Evolutionary conservation across 2,797 vertebrate species (phyloP).

Genomic region (Masticophis lateralis): DNA sequence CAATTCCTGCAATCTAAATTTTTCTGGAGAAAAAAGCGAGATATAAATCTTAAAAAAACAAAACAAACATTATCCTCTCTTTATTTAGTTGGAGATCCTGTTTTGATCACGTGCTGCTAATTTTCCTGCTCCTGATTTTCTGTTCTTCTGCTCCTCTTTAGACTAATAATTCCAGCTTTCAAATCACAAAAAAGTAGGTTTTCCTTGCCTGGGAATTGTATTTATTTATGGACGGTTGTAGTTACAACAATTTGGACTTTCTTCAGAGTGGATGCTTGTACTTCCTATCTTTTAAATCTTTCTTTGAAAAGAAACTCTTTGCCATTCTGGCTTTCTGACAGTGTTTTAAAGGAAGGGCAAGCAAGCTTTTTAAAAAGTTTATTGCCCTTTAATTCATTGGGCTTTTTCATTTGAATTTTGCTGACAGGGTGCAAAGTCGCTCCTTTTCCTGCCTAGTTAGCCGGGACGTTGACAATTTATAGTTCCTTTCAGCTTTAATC

Average conservation of each 20-base stretch:
- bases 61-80: too few relatives aligned
- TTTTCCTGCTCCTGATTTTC: too few relatives aligned
- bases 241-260: constrained; percentile 14
- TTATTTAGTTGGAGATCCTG: too few relatives aligned
- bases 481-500: constrained; percentile 50
- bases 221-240: constrained; percentile 7
- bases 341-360: constrained; percentile 50
- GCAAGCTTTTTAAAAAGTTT: constrained; percentile 53
- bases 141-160: too few relatives aligned
- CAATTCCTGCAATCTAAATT: too few relatives aligned
- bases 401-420: constrained; percentile 59
- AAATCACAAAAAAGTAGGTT: not conserved
- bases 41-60: too few relatives aligned
- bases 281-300: not conserved
- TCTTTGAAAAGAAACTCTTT: constrained; percentile 12
- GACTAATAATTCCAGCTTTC: too few relatives aligned
- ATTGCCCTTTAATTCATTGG: constrained; percentile 50
- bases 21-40: too few relatives aligned
- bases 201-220: not conserved
- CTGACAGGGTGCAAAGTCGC: constrained; percentile 53
- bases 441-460: constrained; percentile 41
- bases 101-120: too few relatives aligned
- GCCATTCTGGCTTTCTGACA: constrained; percentile 20
- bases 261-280: not conserved
- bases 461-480: constrained; percentile 45